Base-by-base conservation (phyloP, 1,140 invertebrate species). In the Magallana gigas region DNA sequence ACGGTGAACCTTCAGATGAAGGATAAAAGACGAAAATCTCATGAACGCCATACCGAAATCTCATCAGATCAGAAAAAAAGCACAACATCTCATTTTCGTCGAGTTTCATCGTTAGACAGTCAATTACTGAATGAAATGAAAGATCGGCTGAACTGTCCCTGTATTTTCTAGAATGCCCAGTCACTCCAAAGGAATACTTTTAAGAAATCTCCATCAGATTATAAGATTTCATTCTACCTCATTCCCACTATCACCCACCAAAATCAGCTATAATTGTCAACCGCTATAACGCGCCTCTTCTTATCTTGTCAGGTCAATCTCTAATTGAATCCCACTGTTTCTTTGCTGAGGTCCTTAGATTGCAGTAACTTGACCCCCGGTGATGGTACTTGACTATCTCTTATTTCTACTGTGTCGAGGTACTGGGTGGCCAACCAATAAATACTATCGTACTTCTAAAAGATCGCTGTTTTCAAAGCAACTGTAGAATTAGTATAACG, bases 231-330 rank as follows among this genome's bases (percentile, higher is more conserved):
- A 48, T 76, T 76, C 68, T 29, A 76, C 68, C 68, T 76, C 23
- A 76, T 76, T 76, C 29, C 23, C 68, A 76, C 23, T 76, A 76
- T 76, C 68, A 9, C 8, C 68, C 23, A 18, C 23, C 68, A 3
- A 76, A 76, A 76, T 76, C 68, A 29, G 23, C 68, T 76, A 76
- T 76, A 76, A 76, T 76, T 76, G 68, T 76, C 68, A 76, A 14
- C 36, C 36, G 68, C 68, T 29, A 76, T 76, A 76, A 29, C 23
- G 68, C 23, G 8, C 68, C 23, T 4, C 18, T 18, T 36, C 18
- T 76, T 76, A 76, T 29, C 68, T 76, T 12, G 36, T 18, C 11
- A 8, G 8, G 23, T 3, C 29, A 29, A 76, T 76, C 68, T 76
- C 36, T 76, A 76, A 76, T 76, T 18, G 68, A 23, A 76, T 76